Evolutionary conservation across 2,888 invertebrate species (phyloP).

Genomic region (Hirtodrosophila trivittata): DNA sequence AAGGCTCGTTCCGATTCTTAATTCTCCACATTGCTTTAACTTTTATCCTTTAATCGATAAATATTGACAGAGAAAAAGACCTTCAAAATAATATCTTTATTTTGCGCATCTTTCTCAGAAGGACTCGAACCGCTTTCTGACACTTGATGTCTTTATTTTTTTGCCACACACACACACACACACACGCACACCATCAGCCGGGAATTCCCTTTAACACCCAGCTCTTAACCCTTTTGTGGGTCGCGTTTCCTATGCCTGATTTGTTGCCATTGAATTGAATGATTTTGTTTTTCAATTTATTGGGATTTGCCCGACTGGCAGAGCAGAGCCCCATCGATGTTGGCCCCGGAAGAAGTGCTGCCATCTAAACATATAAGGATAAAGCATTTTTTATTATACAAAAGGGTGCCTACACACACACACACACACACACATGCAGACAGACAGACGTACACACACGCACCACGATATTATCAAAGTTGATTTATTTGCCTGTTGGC

Average conservation of each 20-base stretch:
- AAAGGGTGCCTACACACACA: constrained; percentile 35
- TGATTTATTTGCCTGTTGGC: constrained; percentile 72
- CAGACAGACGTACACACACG: constrained; percentile 20
- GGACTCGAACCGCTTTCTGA: constrained; percentile 20
- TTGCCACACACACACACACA: constrained; percentile 1
- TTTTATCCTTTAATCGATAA: neutral
- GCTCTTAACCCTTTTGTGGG: constrained; percentile 51
- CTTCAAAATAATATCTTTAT: constrained; percentile 19
- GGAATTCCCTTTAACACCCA: constrained; percentile 14
- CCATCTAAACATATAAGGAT: constrained; percentile 49
- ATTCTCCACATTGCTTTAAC: neutral
- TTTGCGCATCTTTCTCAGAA: neutral
- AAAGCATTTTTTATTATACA: constrained; percentile 55
- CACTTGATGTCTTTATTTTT: constrained; percentile 68
- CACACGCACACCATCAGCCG: constrained; percentile 12
- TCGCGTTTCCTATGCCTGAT: constrained; percentile 66
- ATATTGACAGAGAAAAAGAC: neutral
- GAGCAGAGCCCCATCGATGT: constrained; percentile 10
- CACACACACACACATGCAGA: constrained; percentile 33
- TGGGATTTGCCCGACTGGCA: constrained; percentile 64
- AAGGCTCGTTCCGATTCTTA: too few species aligned
- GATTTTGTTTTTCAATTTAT: constrained; percentile 80
- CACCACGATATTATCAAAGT: constrained; percentile 70
- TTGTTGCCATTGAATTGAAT: constrained; percentile 78
- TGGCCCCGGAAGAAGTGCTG: constrained; percentile 14